Evolutionary conservation across 2,888 invertebrate genomes (phyloP).

Genomic region (Clunio marinus): DNA sequence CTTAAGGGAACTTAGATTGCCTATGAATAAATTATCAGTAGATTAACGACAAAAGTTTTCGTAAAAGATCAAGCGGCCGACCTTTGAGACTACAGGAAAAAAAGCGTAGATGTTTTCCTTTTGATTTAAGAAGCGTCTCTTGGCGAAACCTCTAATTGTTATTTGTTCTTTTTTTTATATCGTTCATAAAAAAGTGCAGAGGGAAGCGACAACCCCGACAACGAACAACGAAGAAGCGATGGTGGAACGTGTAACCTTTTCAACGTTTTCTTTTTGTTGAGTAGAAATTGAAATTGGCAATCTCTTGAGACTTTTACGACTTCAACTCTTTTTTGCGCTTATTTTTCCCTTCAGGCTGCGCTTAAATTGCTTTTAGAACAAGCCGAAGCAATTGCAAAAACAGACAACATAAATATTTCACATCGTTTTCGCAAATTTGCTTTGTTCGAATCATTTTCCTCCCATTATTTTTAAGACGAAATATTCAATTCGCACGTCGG

Average conservation of each 20-base stretch:
- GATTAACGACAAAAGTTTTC: neutral
- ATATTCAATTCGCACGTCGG: neutral
- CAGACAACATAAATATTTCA: neutral
- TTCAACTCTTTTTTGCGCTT: neutral
- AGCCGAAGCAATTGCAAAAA: neutral
- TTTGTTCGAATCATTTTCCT: constrained; percentile 21
- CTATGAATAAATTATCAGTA: neutral
- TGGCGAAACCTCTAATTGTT: neutral
- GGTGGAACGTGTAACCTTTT: constrained; percentile 2
- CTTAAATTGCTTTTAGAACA: constrained; percentile 4
- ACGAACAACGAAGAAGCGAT: neutral
- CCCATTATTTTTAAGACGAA: neutral
- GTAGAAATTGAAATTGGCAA: constrained; percentile 5
- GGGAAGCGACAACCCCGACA: neutral
- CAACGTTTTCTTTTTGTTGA: neutral
- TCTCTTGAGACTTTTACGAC: constrained; percentile 19
- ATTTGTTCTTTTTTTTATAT: neutral
- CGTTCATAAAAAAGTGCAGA: neutral
- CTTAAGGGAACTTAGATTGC: too few relatives aligned
- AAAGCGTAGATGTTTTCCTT: neutral
- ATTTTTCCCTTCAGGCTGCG: constrained; percentile 11
- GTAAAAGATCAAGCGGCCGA: neutral
- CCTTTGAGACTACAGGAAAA: neutral
- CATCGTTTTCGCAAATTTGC: constrained; percentile 15
- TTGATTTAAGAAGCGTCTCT: neutral